Evolutionary conservation across 2,113 vertebrate genomes (phyloP).

Genomic region (Brachyhypopomus occidentalis): DNA sequence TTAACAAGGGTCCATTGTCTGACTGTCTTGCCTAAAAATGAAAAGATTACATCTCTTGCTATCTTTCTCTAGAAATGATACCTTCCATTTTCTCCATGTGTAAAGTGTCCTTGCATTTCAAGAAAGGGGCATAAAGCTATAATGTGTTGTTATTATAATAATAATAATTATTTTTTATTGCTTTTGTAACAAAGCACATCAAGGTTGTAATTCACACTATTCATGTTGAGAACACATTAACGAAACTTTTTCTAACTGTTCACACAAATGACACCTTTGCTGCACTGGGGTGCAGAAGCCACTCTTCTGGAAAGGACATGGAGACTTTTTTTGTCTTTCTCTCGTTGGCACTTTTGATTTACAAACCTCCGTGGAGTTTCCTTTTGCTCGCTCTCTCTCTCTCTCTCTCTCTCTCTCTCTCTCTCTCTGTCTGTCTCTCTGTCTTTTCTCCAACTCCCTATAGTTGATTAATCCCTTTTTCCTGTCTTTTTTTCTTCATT

Average conservation of each 20-base stretch:
- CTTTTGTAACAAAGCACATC: too few species aligned
- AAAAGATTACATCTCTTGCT: not conserved
- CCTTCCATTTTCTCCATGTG: not conserved
- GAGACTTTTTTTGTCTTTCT: conserved; percentile 32
- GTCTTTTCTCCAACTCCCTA: conserved; percentile 9
- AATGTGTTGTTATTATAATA: too few species aligned
- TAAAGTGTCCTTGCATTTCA: too few species aligned
- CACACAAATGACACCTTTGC: conserved; percentile 55
- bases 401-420: conserved; percentile 8
- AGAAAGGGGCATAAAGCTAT: too few species aligned
- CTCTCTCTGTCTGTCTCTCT: conserved; percentile 27
- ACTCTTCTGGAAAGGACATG: conserved; percentile 56
- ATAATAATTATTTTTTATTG: too few species aligned
- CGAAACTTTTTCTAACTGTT: conserved; percentile 11
- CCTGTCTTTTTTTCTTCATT: conserved; percentile 48
- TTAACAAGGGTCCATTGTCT: not conserved
- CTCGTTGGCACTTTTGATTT: conserved; percentile 44
- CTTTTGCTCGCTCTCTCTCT: conserved; percentile 5
- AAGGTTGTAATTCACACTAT: not conserved
- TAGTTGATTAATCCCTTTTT: conserved; percentile 50
- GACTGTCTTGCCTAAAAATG: not conserved
- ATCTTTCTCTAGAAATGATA: not conserved
- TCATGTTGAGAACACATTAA: conserved; percentile 15
- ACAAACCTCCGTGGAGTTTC: conserved; percentile 51
- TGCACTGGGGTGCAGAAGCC: conserved; percentile 43